Percentiles rank a stretch among this genome's conserved stretches.
These are phyloP conservation scores for Dolichopus griseipennis DNA, from an alignment of 2,888 invertebrate species.

Conservation along the genomic window DNA sequence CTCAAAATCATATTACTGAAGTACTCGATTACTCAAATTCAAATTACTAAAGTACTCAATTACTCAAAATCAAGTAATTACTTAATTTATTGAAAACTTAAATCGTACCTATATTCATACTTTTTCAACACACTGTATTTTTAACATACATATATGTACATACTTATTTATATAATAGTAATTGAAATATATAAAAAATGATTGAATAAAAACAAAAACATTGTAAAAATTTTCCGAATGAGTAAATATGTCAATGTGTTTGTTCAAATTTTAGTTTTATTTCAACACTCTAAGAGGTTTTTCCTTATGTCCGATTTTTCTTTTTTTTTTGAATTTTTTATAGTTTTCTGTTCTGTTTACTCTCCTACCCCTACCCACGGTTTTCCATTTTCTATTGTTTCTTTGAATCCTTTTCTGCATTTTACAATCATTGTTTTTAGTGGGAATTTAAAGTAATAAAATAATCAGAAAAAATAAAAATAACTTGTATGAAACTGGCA, in stretches of 20 bases:
- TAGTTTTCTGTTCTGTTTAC: background rate
- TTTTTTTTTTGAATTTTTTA: background rate
- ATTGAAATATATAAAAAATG: background rate
- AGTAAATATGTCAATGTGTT: slow-evolving; percentile 2
- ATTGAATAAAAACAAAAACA: background rate
- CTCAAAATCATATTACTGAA: too few species aligned
- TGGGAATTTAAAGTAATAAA: too few species aligned
- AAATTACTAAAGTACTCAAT: too few species aligned
- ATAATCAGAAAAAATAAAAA: too few species aligned
- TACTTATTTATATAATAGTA: background rate
- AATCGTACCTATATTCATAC: too few species aligned
- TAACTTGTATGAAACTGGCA: too few species aligned
- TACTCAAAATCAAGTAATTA: too few species aligned
- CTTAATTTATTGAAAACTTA: too few species aligned
- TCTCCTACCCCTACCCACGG: background rate
- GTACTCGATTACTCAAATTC: too few species aligned
- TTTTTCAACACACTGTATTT: too few species aligned
- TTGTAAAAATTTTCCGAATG: background rate
- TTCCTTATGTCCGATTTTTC: background rate
- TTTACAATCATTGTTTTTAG: too few species aligned
- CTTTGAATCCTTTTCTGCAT: background rate
- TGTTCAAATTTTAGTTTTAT: background rate
- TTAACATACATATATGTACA: too few species aligned
- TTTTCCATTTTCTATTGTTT: background rate
- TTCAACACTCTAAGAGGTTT: background rate